phyloP scores from a whole-genome alignment of 1,140 invertebrate species.

The Drosophila leontia region DNA sequence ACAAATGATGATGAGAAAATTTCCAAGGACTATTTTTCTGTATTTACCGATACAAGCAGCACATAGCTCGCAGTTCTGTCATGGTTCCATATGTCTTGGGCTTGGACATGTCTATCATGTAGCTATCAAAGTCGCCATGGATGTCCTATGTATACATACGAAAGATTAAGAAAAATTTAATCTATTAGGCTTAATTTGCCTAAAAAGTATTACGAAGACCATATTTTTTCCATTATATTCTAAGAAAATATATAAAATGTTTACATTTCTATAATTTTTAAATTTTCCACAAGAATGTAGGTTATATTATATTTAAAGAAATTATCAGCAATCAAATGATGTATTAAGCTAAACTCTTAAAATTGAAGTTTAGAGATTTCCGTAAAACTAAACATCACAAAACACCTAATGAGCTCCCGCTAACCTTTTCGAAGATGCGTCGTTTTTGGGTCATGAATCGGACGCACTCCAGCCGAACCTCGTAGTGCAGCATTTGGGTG shows the following conservation, averaged over 20 bases:
- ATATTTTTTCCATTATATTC: too few relatives aligned
- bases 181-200: not conserved
- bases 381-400: not conserved
- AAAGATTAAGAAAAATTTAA: conserved; percentile 14
- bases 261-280: too few relatives aligned
- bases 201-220: too few relatives aligned
- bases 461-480: conserved; percentile 90
- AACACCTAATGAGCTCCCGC: conserved; percentile 18
- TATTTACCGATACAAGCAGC: conserved; percentile 88
- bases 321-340: not conserved
- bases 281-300: too few relatives aligned
- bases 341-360: not conserved
- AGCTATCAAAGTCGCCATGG: conserved; percentile 87
- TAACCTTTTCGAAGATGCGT: conserved; percentile 85
- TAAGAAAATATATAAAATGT: too few relatives aligned
- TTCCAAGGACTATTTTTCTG: not conserved
- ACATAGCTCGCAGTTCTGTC: conserved; percentile 90
- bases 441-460: conserved; percentile 89
- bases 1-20: too few relatives aligned
- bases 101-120: conserved; percentile 89
- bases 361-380: not conserved
- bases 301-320: not conserved
- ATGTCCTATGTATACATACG: conserved; percentile 48
- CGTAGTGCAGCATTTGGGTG: conserved; percentile 91
- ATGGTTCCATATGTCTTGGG: conserved; percentile 89